Evolutionary conservation across 2,888 invertebrate genomes (phyloP).

Genomic region (Chironomus tentans): DNA sequence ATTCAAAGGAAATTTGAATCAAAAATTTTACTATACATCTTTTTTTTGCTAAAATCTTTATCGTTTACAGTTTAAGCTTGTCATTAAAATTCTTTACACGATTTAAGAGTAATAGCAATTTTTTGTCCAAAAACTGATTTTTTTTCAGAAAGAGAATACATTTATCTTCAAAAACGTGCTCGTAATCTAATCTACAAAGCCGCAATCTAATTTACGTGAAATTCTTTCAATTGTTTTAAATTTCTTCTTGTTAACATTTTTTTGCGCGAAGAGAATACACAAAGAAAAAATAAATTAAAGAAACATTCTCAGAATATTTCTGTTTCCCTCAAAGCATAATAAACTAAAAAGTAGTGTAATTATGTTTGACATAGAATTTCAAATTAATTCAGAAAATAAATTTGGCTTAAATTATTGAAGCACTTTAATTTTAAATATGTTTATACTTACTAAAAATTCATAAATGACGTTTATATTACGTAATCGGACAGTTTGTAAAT

Average conservation of each 20-base stretch:
- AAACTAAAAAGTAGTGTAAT: neutral
- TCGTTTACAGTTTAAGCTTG: too few relatives aligned
- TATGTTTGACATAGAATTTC: neutral
- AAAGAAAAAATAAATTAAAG: neutral
- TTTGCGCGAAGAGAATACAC: neutral
- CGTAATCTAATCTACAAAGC: slow-evolving; percentile 11
- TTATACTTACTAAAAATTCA: too few relatives aligned
- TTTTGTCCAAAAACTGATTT: too few relatives aligned
- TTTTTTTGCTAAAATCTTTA: too few relatives aligned
- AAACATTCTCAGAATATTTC: neutral
- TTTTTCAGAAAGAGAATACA: neutral
- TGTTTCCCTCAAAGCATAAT: neutral
- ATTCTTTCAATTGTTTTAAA: slow-evolving; percentile 11
- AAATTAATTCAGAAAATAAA: neutral
- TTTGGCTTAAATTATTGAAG: too few relatives aligned
- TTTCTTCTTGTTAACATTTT: neutral
- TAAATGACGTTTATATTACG: too few relatives aligned
- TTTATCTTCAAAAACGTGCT: slow-evolving; percentile 11
- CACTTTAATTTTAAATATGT: too few relatives aligned
- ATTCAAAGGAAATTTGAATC: too few relatives aligned
- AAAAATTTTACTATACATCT: too few relatives aligned
- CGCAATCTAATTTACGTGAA: slow-evolving; percentile 14
- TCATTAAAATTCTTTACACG: too few relatives aligned
- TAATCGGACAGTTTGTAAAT: too few relatives aligned
- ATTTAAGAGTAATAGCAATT: too few relatives aligned